These are phyloP conservation scores for Endomychus coccineus DNA, from an alignment of 2,888 invertebrate species.

Conservation along the genomic window DNA sequence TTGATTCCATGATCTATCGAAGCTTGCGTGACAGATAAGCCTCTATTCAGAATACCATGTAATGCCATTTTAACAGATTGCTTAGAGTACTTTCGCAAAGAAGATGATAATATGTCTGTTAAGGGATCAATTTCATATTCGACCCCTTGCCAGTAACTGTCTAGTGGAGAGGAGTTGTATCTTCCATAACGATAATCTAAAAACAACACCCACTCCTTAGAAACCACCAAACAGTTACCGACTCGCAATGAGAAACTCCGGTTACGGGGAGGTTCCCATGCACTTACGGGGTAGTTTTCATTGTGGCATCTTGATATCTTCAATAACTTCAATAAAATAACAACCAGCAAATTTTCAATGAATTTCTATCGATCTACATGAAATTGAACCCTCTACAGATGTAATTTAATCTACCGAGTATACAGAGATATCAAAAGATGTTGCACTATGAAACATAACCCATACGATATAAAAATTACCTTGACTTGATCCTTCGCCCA, in stretches of 20 bases:
- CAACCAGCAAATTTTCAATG: no score
- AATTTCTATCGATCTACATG: no score
- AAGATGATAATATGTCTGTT: slow-evolving; percentile 20
- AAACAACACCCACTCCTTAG: slow-evolving; percentile 26
- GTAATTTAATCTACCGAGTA: no score
- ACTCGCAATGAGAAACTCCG: slow-evolving; percentile 18
- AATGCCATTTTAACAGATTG: slow-evolving; percentile 44
- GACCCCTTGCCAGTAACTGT: slow-evolving; percentile 22
- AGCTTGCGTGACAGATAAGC: slow-evolving; percentile 47
- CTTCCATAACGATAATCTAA: slow-evolving; percentile 26
- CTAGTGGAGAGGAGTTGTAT: slow-evolving; percentile 27
- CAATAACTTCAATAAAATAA: no score
- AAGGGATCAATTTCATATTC: slow-evolving; percentile 23
- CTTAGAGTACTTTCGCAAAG: slow-evolving; percentile 43
- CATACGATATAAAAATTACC: no score
- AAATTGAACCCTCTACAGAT: no score
- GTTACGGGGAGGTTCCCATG: neutral
- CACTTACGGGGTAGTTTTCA: neutral
- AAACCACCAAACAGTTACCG: slow-evolving; percentile 32
- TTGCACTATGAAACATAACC: no score
- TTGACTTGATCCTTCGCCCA: slow-evolving; percentile 67
- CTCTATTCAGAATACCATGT: slow-evolving; percentile 47
- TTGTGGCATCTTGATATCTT: neutral
- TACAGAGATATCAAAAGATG: no score
- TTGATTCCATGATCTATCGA: slow-evolving; percentile 48